These are phyloP conservation scores for Melanotaenia parkinsoni DNA, from an alignment of 2,797 vertebrate genomes.

Conservation along the genomic window DNA sequence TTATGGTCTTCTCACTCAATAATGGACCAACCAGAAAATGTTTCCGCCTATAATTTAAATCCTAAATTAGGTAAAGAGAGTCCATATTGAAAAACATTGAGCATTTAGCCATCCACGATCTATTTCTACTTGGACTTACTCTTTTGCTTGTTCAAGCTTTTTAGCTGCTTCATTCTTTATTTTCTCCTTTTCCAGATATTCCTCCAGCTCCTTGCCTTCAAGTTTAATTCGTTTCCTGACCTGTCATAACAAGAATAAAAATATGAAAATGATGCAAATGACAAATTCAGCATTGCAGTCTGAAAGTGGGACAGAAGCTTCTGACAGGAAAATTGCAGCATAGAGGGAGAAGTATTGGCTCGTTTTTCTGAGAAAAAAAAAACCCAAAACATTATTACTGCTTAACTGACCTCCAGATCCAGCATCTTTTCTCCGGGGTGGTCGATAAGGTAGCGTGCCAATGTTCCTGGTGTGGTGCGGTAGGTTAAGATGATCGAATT, in stretches of 20 bases:
- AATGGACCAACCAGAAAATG: too few species aligned
- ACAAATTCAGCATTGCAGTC: neutral
- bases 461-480: constrained; percentile 95
- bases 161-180: constrained; percentile 97
- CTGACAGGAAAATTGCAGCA: neutral
- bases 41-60: neutral
- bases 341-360: constrained; percentile 1
- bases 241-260: constrained; percentile 68
- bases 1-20: too few species aligned
- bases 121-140: constrained; percentile 84
- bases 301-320: constrained; percentile 20
- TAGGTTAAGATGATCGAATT: constrained; percentile 97
- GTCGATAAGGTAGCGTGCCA: constrained; percentile 95
- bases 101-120: neutral
- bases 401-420: constrained; percentile 91
- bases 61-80: neutral
- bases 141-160: constrained; percentile 97
- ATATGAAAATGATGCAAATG: constrained; percentile 25
- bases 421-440: constrained; percentile 95
- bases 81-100: neutral
- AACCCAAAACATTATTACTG: neutral
- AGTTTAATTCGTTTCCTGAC: constrained; percentile 95
- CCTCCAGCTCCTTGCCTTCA: constrained; percentile 96
- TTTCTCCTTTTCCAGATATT: constrained; percentile 95
- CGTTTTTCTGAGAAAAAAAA: constrained; percentile 7